These are phyloP conservation scores for Esperia sulphurella DNA, from an alignment of 2,888 invertebrate species.

Conservation along the genomic window DNA sequence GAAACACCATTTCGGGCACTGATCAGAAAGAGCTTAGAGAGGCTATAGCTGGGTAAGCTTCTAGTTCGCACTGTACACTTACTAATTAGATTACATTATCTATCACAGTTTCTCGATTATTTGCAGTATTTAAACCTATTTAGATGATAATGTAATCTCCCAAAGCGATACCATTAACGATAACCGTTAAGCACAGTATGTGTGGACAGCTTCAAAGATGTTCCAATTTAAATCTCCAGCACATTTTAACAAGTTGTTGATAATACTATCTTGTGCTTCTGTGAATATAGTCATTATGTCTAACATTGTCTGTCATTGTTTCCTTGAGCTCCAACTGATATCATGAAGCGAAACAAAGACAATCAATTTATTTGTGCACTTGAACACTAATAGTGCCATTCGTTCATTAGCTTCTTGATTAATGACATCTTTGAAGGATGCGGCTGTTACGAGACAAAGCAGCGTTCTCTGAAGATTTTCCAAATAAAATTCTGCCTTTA, in stretches of 20 bases:
- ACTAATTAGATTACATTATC: constrained; percentile 61
- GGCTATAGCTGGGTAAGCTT: constrained; percentile 90
- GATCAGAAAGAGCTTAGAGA: constrained; percentile 94
- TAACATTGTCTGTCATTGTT: constrained; percentile 70
- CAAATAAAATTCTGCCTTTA: constrained; percentile 64
- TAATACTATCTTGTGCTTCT: constrained; percentile 70
- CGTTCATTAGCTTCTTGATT: constrained; percentile 74
- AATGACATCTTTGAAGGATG: constrained; percentile 57
- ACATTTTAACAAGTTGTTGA: constrained; percentile 66
- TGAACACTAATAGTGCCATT: constrained; percentile 74
- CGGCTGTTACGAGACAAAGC: constrained; percentile 70
- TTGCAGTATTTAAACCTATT: constrained; percentile 6
- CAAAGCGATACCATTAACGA: constrained; percentile 50
- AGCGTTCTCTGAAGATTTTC: constrained; percentile 54
- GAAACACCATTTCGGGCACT: constrained; percentile 94
- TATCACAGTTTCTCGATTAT: constrained; percentile 16
- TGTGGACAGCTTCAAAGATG: constrained; percentile 60
- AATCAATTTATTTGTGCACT: constrained; percentile 67
- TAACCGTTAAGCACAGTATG: constrained; percentile 66
- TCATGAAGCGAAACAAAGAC: constrained; percentile 46
- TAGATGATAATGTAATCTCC: constrained; percentile 61
- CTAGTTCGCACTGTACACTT: constrained; percentile 66
- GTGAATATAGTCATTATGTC: constrained; percentile 63
- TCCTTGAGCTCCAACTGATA: constrained; percentile 25
- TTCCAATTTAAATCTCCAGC: constrained; percentile 57